Evolutionary conservation across 2,797 vertebrate genomes (phyloP), one percentile per base, ranked within the genome.

Genomic region (Eutrigla gurnardus): DNA sequence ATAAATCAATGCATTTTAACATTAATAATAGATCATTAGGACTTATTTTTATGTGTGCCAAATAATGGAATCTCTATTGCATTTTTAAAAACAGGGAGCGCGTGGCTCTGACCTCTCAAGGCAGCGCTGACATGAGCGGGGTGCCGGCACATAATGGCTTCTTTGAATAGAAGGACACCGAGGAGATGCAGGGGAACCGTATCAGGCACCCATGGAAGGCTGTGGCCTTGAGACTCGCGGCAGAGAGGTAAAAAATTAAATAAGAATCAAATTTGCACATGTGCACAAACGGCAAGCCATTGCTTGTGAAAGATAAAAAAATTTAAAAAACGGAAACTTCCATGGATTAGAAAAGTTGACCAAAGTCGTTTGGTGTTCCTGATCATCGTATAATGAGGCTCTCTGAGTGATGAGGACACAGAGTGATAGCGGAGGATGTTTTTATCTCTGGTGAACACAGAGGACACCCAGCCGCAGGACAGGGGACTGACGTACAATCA

Each of bases 11-110:
- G 73, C 83, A 88, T 87, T 89, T 93, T 84, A 90, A 73, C 90
- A 93, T 93, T 63, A 93, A 93, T 94, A 93, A 93, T 91, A 78
- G 76, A 93, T 86, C 81, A 88, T 93, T 93, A 91, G 75, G 82
- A 82, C 72, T 80, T 55, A 6, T 79, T 83, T 90, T 91, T 86
- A 88, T 87, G 78, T 83, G 81, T 67, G 75, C 46, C 66, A 90
- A 93, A 92, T 93, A 92, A 93, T 90, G 84, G 88, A 90, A 91
- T 86, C 80, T 81, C 88, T 91, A 53, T 69, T 92, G 90, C 86
- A 92, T 92, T 91, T 93, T 88, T 90, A 89, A 92, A 88, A 87
- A 70, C 25, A 12, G 52, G 39, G 59, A 81, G 81, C 61, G 54
- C 70, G 76, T 43, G 68, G 82, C 76, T 79, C 66, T 88, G 89